Base-by-base conservation (phyloP, 2,888 invertebrate species). In the Cremastobaeus sp. region DNA sequence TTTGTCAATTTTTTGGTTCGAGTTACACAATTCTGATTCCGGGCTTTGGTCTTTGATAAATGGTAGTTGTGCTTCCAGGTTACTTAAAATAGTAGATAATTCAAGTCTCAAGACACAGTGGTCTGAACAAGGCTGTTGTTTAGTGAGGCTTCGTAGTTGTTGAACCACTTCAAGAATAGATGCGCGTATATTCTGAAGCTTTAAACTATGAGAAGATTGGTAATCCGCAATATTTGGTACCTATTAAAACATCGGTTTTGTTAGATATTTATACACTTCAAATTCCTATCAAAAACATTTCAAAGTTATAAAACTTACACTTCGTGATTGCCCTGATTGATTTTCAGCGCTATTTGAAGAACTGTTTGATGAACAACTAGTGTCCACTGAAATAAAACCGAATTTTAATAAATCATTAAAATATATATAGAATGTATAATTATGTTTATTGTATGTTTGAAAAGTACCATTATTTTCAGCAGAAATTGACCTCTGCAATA, bases 51-150 rank as follows among this genome's bases (percentile, higher is more conserved):
- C 47, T 17, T 17, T 59, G 15, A 41, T 2, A n/a, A 50, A 32
- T 3, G 72, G 59, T 11, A 70, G 20, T 45, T 69, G 59, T 69
- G 21, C 76, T 57, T 86, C 83, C 8, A 86, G 50, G 30, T 73
- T 77, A 12, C 43, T 73, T 8, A 86, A 78, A 5, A 85, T 74
- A 18, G 79, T 82, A 0, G 82, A 80, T 25, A 88, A 81, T 52
- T 82, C 81, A 1, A 76, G 79, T 64, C 79, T 78, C 6, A 86
- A 76, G 1, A 76, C 68, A 62, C 84, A 83, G 39, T 84, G 84
- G 32, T 89, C 88, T 28, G 83, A 78, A 80, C 81, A 73, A 62
- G 79, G 59, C 66, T 72, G 39, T 30, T 72, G 47, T 11, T 60
- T 74, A 1, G 39, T 15, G 5, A 78, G 55, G 25, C 11, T 43